These are phyloP conservation scores for Caiman crocodilus DNA, from an alignment of 2,797 vertebrate genomes.

Conservation along the genomic window DNA sequence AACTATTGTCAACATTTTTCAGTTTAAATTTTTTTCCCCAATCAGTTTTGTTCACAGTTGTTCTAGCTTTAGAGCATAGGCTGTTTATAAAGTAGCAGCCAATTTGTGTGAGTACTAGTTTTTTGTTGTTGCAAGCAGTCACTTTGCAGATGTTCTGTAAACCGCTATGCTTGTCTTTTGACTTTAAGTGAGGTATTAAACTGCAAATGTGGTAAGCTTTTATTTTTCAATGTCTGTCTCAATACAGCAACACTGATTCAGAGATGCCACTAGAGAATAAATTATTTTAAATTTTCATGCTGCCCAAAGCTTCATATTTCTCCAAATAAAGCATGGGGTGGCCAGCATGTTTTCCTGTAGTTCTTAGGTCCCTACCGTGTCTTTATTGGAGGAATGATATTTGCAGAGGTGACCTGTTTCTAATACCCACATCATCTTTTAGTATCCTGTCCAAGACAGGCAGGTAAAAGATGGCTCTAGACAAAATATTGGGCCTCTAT, in stretches of 20 bases:
- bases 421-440: background rate
- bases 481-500: background rate
- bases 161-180: background rate
- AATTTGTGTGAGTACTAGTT: background rate
- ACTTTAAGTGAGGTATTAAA: background rate
- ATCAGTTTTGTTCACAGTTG: background rate
- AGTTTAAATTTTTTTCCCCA: background rate
- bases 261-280: background rate
- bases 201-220: background rate
- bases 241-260: background rate
- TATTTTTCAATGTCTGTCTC: background rate
- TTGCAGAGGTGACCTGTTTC: background rate
- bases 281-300: background rate
- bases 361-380: background rate
- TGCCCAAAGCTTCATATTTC: background rate
- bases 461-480: background rate
- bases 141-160: background rate
- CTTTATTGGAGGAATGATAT: background rate
- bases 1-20: background rate
- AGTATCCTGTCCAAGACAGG: background rate
- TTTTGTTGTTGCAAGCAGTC: background rate
- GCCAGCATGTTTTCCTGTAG: background rate
- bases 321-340: background rate
- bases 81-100: background rate
- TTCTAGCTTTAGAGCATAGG: background rate